phyloP scores from a whole-genome alignment of 2,888 invertebrate species.

The Lamproptera curius region DNA sequence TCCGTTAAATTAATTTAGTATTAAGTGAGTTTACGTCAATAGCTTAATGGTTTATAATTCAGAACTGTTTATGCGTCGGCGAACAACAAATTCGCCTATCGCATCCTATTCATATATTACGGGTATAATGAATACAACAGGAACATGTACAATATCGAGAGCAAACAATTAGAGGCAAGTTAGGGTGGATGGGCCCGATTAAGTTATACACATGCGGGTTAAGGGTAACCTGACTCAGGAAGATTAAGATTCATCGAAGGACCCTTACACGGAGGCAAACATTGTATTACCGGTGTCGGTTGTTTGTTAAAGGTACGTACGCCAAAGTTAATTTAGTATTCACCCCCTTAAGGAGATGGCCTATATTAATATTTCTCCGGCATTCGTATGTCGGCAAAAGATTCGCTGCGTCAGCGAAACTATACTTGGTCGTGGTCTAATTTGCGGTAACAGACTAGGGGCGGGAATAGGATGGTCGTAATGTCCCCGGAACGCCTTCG shows the following conservation, averaged over 20 bases:
- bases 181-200: constrained; percentile 64
- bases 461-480: constrained; percentile 50
- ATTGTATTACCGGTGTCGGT: constrained; percentile 72
- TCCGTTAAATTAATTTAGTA: no score
- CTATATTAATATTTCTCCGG: constrained; percentile 68
- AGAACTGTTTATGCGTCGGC: no score
- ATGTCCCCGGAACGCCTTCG: constrained; percentile 63
- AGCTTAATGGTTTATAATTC: no score
- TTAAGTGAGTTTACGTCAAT: no score
- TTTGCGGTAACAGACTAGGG: constrained; percentile 71
- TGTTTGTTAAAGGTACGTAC: constrained; percentile 74
- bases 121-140: constrained; percentile 35
- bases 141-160: constrained; percentile 70
- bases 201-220: constrained; percentile 76
- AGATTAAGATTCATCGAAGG: constrained; percentile 75
- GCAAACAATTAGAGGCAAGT: constrained; percentile 76
- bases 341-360: constrained; percentile 53
- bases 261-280: constrained; percentile 73
- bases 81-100: no score
- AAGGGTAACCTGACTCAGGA: constrained; percentile 71
- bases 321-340: constrained; percentile 75
- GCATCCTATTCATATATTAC: neutral
- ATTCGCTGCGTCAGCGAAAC: neutral
- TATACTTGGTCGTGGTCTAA: constrained; percentile 51
- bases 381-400: constrained; percentile 23